A percentile compares a stretch with the other conserved stretches of the same genome.
Evolutionary conservation across 2,888 invertebrate genomes (phyloP).

Genomic region (Brenthis hecate): DNA sequence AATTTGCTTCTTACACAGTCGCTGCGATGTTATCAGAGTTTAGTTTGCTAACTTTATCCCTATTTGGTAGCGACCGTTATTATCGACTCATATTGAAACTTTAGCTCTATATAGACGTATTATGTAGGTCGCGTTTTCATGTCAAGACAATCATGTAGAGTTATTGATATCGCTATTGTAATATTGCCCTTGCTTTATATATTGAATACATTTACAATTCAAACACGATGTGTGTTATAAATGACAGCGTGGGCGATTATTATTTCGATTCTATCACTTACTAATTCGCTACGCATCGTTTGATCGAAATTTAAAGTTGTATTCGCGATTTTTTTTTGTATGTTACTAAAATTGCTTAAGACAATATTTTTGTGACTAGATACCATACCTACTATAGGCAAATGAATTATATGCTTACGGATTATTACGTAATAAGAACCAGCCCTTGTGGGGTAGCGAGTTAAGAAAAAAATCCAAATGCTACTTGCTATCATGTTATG

Average conservation of each 20-base stretch:
- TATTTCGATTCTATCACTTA: constrained; percentile 55
- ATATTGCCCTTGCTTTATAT: constrained; percentile 59
- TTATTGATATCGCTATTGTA: constrained; percentile 39
- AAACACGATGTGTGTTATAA: constrained; percentile 47
- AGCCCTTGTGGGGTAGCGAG: background rate
- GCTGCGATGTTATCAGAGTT: constrained; percentile 18
- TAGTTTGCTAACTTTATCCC: constrained; percentile 15
- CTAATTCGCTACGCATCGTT: constrained; percentile 52
- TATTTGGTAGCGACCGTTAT: constrained; percentile 24
- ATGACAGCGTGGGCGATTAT: constrained; percentile 54
- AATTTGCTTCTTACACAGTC: constrained; percentile 13
- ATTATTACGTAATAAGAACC: background rate
- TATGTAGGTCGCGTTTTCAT: constrained; percentile 32
- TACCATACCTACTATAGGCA: background rate
- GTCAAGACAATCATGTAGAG: constrained; percentile 42
- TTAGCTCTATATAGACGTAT: constrained; percentile 20
- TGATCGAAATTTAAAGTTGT: constrained; percentile 35
- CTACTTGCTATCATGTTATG: too few relatives aligned
- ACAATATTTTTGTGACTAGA: background rate
- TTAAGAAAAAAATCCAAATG: too few relatives aligned
- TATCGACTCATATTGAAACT: constrained; percentile 28
- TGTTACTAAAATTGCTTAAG: constrained; percentile 9
- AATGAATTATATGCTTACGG: constrained; percentile 2
- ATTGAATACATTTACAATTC: constrained; percentile 46
- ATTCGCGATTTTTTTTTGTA: constrained; percentile 27